Percentiles rank a stretch among this genome's conserved stretches.
phyloP scores from a whole-genome alignment of 2,113 vertebrate species.

The Zosterops hypoxanthus region DNA sequence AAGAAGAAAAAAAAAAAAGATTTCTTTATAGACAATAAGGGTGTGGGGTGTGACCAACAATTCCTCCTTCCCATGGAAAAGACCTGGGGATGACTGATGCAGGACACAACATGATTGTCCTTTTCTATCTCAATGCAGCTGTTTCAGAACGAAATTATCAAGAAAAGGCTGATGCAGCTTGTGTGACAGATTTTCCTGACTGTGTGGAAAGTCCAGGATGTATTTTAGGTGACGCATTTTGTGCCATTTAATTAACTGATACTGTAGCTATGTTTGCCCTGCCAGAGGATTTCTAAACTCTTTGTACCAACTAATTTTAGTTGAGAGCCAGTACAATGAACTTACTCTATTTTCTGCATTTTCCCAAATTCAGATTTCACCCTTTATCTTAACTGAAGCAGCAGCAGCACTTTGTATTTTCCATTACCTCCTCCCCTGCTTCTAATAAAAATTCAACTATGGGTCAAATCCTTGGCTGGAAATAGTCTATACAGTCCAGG shows the following conservation, averaged over 20 bases:
- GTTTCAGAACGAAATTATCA: background rate
- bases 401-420: background rate
- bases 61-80: background rate
- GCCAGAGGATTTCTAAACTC: background rate
- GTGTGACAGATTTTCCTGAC: background rate
- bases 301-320: background rate
- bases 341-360: background rate
- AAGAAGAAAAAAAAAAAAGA: background rate
- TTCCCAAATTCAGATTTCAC: background rate
- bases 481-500: background rate
- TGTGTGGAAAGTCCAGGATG: background rate
- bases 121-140: background rate
- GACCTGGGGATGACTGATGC: background rate
- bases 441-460: background rate
- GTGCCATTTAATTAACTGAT: constrained; percentile 15
- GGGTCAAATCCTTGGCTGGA: constrained; percentile 19
- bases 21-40: background rate
- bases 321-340: background rate
- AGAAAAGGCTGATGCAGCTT: background rate
- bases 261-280: background rate
- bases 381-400: background rate
- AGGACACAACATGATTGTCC: background rate
- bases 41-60: accelerated
- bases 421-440: background rate
- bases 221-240: background rate